Evolutionary conservation across 2,113 vertebrate genomes (phyloP).

Genomic region (Crotalus viridis): DNA sequence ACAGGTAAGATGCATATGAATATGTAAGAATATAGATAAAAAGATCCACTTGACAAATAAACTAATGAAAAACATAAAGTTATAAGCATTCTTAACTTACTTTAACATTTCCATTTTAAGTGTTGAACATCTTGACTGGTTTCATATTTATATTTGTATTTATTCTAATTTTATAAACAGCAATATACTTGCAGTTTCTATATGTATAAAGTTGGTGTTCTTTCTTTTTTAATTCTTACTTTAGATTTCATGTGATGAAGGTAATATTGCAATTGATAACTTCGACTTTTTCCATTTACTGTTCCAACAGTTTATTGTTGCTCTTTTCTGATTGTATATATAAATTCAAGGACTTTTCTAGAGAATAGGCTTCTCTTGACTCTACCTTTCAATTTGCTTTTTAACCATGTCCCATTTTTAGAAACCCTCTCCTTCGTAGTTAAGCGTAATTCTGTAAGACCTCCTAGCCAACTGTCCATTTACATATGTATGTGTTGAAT

Average conservation of each 20-base stretch:
- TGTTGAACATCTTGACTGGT: not conserved
- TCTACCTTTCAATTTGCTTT: not conserved
- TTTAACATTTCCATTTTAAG: no score
- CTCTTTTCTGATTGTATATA: not conserved
- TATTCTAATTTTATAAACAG: not conserved
- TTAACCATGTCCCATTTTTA: not conserved
- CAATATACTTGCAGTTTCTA: not conserved
- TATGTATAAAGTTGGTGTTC: not conserved
- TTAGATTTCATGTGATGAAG: not conserved
- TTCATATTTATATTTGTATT: not conserved
- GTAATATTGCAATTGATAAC: not conserved
- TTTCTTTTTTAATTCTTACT: not conserved
- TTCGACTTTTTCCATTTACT: not conserved
- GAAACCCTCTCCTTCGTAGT: not conserved
- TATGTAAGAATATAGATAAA: no score
- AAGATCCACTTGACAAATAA: no score
- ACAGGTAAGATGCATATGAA: no score
- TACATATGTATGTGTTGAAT: not conserved
- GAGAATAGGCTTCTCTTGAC: not conserved
- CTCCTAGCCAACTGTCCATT: not conserved
- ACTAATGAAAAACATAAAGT: not conserved
- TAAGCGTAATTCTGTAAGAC: not conserved
- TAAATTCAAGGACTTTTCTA: not conserved
- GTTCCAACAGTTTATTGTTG: not conserved
- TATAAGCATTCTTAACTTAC: not conserved